Evolutionary conservation across 2,113 vertebrate genomes (phyloP), one percentile per base, ranked within the genome.

Genomic region (Empidonax traillii): DNA sequence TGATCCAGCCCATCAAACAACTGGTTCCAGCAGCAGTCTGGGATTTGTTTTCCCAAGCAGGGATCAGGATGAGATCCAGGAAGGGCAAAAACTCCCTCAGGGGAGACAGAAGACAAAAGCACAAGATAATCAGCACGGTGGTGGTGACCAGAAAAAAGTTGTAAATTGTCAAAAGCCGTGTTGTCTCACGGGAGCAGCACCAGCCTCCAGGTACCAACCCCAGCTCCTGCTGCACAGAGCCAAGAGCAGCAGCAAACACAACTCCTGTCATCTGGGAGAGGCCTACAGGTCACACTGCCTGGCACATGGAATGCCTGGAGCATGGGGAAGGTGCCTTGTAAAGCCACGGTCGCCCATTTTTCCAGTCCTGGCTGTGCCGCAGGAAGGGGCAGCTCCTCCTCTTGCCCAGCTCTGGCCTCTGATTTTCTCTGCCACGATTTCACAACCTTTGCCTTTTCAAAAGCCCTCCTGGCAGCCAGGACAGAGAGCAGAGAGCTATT

Each of bases 401-500:
- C 90, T 15, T 15, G 53, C 35, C 51, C 68, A 53, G 72, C 68
- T 83, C 61, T 0, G 0, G 20, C 33, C 41, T 58, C 67, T 35
- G n/a, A 18, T 5, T 28, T 14, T 87, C 65, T 58, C 53, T 82
- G 44, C 89, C 69, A 63, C 0, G 1, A 31, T 68, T 91, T 87
- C 87, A 68, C 73, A 65, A 73, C 77, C 33, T 89, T n/a, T 75
- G 62, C 62, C 68, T 22, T 92, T 91, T 85, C 81, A 49, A 25
- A 83, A 94, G 69, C 13, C 19, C 73, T 72, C 7, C 77, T 68
- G 89, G 65, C 81, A 93, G 47, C 35, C 82, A 12, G 0, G 0
- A 33, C 62, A 79, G 67, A 22, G 8, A 89, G 63, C 59, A 27
- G 0, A 1, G 91, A 84, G 89, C 56, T 84, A 0, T 83, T 92